Evolutionary conservation across 1,140 invertebrate genomes (phyloP), one percentile per base, ranked within the genome.

Genomic region (Odontomachus brunneus): DNA sequence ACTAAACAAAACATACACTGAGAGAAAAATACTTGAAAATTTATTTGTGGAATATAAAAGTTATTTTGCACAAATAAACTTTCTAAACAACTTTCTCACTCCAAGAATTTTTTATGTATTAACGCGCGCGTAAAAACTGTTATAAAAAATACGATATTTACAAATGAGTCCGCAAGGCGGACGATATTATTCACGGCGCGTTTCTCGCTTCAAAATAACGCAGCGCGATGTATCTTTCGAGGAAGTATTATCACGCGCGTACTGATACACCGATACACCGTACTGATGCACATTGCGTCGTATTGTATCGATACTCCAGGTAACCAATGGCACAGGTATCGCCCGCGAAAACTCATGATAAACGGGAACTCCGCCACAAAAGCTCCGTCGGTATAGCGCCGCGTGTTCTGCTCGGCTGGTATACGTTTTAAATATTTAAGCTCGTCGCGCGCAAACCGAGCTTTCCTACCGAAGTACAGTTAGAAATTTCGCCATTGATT

Each of bases 301-400:
- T 44, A 44, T 44, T 7, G 2, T 11, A 24, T 14, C 26, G 17
- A 22, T 49, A n/a, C 38, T 29, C 17, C 12, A 49, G 29, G 49
- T 48, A 57, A 78, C 49, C 38, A 76, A 67, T 55, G 5, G 67
- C 12, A 4, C n/a, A 44, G 48, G 12, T 78, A 26, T 55, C 12
- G 19, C 14, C 15, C 17, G 33, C 33, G 3, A 44, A 76, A 78
- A 33, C 51, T 78, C 14, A 48, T 80, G 75, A 69, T 71, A 80
- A 74, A 12, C 26, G 48, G 74, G 60, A 74, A 57, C 44, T 82
- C 55, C 19, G 38, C 12, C 2, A 3, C 11, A 24, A 29, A 53
- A 73, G 29, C 75, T 66, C 86, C 17, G 87, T 90, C 88, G 90
- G 88, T 91, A 91, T 76, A 26, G 29, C 29, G 24, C 60, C 22